Evolutionary conservation across 2,797 vertebrate genomes (phyloP).

Genomic region (Miichthys miiuy): DNA sequence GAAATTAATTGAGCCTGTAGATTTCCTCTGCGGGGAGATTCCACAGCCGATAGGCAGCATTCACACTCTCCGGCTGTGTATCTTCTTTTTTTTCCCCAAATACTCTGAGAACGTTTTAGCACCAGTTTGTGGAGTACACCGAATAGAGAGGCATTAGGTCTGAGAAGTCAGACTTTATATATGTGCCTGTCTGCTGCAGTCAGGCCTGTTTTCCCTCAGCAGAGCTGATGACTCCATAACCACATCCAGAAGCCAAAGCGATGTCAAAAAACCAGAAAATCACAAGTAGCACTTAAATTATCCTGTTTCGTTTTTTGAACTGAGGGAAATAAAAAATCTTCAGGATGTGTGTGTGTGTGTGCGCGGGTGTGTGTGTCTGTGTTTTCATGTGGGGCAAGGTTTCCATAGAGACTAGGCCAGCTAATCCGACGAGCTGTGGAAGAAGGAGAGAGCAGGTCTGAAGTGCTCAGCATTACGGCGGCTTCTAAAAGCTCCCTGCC

Average conservation of each 20-base stretch:
- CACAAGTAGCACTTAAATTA: slow-evolving; percentile 80
- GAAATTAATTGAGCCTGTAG: slow-evolving; percentile 71
- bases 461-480: slow-evolving; percentile 75
- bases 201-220: slow-evolving; percentile 55
- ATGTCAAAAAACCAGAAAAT: slow-evolving; percentile 73
- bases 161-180: slow-evolving; percentile 59
- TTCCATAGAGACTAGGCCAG: slow-evolving; percentile 86
- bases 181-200: slow-evolving; percentile 52
- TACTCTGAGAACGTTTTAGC: slow-evolving; percentile 53
- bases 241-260: slow-evolving; percentile 49
- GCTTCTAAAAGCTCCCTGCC: slow-evolving; percentile 78
- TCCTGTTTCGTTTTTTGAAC: slow-evolving; percentile 74
- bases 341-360: slow-evolving; percentile 29
- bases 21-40: slow-evolving; percentile 42
- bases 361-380: slow-evolving; percentile 27
- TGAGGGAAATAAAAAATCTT: slow-evolving; percentile 71
- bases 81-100: slow-evolving; percentile 36
- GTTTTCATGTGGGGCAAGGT: slow-evolving; percentile 78
- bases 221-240: slow-evolving; percentile 67
- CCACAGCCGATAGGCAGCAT: slow-evolving; percentile 29
- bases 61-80: slow-evolving; percentile 19
- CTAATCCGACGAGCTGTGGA: slow-evolving; percentile 81
- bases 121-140: slow-evolving; percentile 30
- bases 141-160: slow-evolving; percentile 61
- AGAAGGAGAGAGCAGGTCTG: slow-evolving; percentile 74